Base-by-base conservation (phyloP, 2,113 vertebrate genomes). In the Oenanthe oenanthe region DNA sequence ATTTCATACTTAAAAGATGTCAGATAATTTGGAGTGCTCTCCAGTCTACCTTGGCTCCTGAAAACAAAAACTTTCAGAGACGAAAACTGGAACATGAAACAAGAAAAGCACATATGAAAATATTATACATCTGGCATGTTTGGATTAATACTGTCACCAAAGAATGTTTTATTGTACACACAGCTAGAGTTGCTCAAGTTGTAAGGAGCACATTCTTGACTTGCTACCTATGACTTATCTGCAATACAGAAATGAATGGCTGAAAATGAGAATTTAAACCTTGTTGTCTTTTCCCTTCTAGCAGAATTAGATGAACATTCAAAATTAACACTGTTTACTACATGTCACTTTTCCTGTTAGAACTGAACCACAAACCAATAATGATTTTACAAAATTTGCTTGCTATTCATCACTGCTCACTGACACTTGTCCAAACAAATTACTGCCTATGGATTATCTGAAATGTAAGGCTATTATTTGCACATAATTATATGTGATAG, bases 381-480 rank as follows among this genome's bases (percentile, higher is more conserved):
- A 76, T 60, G 54, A 79, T 63, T 51, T 89, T 75, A 57, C 19
- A 88, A 70, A 88, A 82, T 85, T 91, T 93, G 17, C 53, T 74
- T 78, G 70, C 80, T 79, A 75, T 65, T 85, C 70, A 60, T 72
- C 38, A 61, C 61, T 65, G 34, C 54, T 92, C 82, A 62, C 54
- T 57, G 47, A 91, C 83, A 93, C 16, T 91, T 94, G 57, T 89
- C 54, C 81, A 93, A 96, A 89, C n/a, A 93, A 93, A 85, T 94
- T 89, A 75, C 53, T 82, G 48, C 54, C 48, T 68, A 75, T 88
- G 66, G 36, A 82, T 85, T 93, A 85, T 45, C 73, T 78, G 48
- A 91, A 93, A 93, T 53, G 21, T 51, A 94, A 91, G 36, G 14
- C 53, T 89, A 62, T 67, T 74, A 88, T 92, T 84, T 96, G 45